A percentile compares a stretch with the other conserved stretches of the same genome.
Evolutionary conservation across 2,113 vertebrate species (phyloP).

Genomic region (Chlorocebus sabaeus): DNA sequence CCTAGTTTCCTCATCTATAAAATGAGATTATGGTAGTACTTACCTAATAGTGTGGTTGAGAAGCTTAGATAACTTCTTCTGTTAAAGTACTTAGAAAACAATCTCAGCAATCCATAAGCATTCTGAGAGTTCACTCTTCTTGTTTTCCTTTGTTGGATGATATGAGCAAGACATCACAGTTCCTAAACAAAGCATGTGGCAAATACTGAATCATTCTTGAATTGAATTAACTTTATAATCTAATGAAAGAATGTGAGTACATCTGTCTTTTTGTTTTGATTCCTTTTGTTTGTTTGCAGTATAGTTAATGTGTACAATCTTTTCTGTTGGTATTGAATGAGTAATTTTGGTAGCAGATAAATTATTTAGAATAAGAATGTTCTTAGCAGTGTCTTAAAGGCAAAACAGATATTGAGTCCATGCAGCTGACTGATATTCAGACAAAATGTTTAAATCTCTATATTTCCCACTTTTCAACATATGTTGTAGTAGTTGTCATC

Average conservation of each 20-base stretch:
- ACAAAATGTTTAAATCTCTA: slow-evolving; percentile 8
- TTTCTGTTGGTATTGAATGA: slow-evolving; percentile 54
- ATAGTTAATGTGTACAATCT: slow-evolving; percentile 18
- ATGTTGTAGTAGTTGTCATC: neutral
- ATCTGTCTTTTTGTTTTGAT: slow-evolving; percentile 58
- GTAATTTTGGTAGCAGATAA: slow-evolving; percentile 58
- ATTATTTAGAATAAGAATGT: slow-evolving; percentile 51
- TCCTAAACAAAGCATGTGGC: slow-evolving; percentile 21
- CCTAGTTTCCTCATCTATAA: neutral
- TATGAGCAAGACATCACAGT: neutral
- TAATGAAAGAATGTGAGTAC: slow-evolving; percentile 30
- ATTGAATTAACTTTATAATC: slow-evolving; percentile 36
- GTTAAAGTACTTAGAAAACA: neutral
- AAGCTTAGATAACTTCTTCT: neutral
- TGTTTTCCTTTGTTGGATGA: neutral
- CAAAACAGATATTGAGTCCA: slow-evolving; percentile 16
- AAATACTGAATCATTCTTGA: slow-evolving; percentile 46
- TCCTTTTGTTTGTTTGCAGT: slow-evolving; percentile 33
- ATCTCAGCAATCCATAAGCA: neutral
- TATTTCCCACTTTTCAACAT: neutral
- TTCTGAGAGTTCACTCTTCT: neutral
- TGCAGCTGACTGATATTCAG: neutral
- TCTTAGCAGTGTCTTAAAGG: slow-evolving; percentile 26
- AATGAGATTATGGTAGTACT: neutral
- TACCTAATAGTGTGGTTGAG: neutral